phyloP scores from a whole-genome alignment of 2,113 vertebrate species.

The Eulemur rufifrons region DNA sequence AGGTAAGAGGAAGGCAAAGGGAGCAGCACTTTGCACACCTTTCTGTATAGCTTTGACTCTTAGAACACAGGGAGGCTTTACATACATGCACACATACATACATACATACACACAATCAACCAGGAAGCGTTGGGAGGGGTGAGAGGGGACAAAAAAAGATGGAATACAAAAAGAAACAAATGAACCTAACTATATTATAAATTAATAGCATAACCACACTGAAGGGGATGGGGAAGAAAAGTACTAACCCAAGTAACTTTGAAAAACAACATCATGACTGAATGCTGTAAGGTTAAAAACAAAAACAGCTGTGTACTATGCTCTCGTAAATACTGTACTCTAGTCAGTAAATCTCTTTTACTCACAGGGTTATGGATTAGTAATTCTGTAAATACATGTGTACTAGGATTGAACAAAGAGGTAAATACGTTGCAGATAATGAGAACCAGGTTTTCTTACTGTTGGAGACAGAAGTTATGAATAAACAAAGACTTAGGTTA shows the following conservation, averaged over 20 bases:
- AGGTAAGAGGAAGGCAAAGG: neutral
- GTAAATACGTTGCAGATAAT: neutral
- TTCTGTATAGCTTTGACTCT: neutral
- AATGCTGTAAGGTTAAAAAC: neutral
- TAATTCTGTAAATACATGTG: neutral
- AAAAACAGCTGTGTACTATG: neutral
- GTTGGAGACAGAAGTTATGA: conserved; percentile 7
- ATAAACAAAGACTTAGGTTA: neutral
- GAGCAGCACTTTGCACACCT: neutral
- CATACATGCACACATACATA: neutral
- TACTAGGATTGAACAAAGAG: neutral
- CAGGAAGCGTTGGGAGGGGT: neutral
- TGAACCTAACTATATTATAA: neutral
- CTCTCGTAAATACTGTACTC: neutral
- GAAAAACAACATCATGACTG: neutral
- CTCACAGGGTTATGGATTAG: neutral
- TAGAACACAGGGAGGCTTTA: neutral
- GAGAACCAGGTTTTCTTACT: conserved; percentile 1
- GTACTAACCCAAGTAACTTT: neutral
- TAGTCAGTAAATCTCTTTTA: conserved; percentile 2
- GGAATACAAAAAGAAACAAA: neutral
- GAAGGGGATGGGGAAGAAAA: neutral
- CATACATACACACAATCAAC: neutral
- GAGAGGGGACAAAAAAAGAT: neutral
- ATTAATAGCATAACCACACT: neutral